Conservation (phyloP, 2,113 vertebrate genomes). For the Pungitius pungitius region DNA sequence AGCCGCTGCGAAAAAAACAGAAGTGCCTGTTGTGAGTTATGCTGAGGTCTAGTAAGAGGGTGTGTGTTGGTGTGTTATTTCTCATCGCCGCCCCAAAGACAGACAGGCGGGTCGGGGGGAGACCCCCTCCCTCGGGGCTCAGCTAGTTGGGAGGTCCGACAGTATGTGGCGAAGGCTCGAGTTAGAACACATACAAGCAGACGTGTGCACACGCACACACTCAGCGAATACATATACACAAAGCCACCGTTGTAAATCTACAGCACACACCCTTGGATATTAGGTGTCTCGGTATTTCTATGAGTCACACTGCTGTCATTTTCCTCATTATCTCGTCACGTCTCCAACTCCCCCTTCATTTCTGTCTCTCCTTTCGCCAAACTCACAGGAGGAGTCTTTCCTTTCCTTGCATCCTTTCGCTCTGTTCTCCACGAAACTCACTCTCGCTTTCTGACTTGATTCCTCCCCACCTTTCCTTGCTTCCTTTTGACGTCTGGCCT, state of each 20-base stretch:
- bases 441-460: constrained; percentile 8
- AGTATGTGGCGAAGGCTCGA: constrained; percentile 53
- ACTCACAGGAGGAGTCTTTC: not conserved
- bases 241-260: constrained; percentile 66
- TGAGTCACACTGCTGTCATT: constrained; percentile 57
- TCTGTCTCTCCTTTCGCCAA: constrained; percentile 13
- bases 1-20: constrained; percentile 50
- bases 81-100: constrained; percentile 59
- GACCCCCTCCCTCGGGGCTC: constrained; percentile 65
- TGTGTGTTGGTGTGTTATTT: constrained; percentile 61
- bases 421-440: not conserved
- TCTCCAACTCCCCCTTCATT: constrained; percentile 7
- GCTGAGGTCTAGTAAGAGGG: constrained; percentile 45
- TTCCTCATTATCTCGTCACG: constrained; percentile 57
- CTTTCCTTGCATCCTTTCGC: not conserved
- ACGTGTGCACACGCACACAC: constrained; percentile 61
- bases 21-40: constrained; percentile 54
- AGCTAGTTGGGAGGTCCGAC: constrained; percentile 73
- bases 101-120: constrained; percentile 57
- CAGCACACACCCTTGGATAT: constrained; percentile 62
- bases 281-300: constrained; percentile 67
- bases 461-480: constrained; percentile 12
- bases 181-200: constrained; percentile 56
- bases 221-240: constrained; percentile 66
- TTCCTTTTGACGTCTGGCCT: constrained; percentile 41